These are phyloP conservation scores for Nesogale talazaci DNA, from an alignment of 2,113 vertebrate genomes.

Conservation along the genomic window DNA sequence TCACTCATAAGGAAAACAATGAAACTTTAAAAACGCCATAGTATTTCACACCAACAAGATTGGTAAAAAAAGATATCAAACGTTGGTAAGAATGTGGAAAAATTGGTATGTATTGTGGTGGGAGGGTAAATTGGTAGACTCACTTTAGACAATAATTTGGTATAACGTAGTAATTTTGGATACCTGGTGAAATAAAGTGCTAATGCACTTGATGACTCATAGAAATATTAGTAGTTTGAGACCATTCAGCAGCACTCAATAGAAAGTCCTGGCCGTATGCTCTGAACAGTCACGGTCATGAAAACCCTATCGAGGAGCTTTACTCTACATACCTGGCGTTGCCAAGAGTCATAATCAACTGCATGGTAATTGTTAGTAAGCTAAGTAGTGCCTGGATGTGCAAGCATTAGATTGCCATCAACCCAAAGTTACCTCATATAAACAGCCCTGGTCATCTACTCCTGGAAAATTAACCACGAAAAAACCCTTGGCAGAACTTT, in stretches of 20 bases:
- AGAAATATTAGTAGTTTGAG: neutral
- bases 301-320: neutral
- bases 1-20: constrained; percentile 57
- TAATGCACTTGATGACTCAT: neutral
- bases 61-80: neutral
- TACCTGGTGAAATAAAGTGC: neutral
- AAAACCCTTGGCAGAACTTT: neutral
- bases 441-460: neutral
- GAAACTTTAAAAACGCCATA: constrained; percentile 34
- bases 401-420: neutral
- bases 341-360: neutral
- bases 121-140: neutral
- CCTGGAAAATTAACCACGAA: neutral
- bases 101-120: neutral
- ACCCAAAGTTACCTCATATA: neutral
- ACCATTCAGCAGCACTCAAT: neutral
- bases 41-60: constrained; percentile 21
- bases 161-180: neutral
- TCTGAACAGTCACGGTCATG: neutral
- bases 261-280: neutral
- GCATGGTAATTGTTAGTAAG: neutral
- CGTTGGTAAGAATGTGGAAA: neutral
- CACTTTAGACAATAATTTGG: constrained; percentile 6
- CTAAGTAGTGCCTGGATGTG: neutral
- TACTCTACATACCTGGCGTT: neutral